Evolutionary conservation across 2,113 vertebrate genomes (phyloP), one percentile per base, ranked within the genome.

Genomic region (Megaceryle torquata): DNA sequence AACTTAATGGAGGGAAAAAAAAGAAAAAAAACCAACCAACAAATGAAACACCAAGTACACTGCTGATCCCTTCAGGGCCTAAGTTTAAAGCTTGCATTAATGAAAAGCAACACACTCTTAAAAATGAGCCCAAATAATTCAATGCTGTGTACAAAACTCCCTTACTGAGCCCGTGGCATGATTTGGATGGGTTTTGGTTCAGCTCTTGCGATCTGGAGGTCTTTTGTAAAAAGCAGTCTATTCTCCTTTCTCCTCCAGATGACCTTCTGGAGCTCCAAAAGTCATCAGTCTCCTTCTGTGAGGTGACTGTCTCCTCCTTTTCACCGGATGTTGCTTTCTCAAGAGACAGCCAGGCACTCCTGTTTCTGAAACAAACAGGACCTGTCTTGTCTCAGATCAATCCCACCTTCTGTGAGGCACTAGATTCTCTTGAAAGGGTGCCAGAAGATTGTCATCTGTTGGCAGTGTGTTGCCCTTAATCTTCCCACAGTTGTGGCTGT

Each of bases 291-390:
- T 86, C 82, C 69, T 95, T 82, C 51, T 0, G 0, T 53, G 77
- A 90, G 91, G 85, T 88, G 90, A 92, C 90, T 90, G 77, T 70
- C 90, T 80, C 60, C 72, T 93, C 88, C 72, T 88, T 86, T 81
- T 56, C 41, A 57, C 24, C 2, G 31, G 80, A 84, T 91, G 72
- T 82, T 79, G 77, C 93, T 94, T 93, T 77, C 68, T 94, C 56
- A 81, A 53, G 76, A 95, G 88, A 59, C 67, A 92, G 78, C n/a
- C 71, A 72, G 41, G 82, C 57, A 50, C 64, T 96, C 65, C 79
- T 88, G 76, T 93, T 95, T 59, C 88, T 90, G 94, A 84, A 90
- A 71, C 53, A 84, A 86, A 78, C 92, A 88, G 78, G 95, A 92
- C 80, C 61, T 83, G 80, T 70, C 91, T 93, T 95, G 92, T 82